Conservation (phyloP, 2,797 vertebrate species). For the Lacerta agilis region DNA sequence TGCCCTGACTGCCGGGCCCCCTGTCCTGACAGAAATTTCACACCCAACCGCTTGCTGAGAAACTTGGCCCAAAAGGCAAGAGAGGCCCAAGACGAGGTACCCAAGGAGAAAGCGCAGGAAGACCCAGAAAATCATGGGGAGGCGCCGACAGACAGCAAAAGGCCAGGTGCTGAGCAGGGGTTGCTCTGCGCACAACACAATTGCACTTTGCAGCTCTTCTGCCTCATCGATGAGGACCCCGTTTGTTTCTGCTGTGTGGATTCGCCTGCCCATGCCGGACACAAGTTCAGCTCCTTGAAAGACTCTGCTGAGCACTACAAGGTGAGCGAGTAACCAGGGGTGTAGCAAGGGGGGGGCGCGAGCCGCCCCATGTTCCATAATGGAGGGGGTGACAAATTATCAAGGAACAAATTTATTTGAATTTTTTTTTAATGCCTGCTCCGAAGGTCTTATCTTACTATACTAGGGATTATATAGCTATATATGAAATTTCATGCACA, state of each 20-base stretch:
- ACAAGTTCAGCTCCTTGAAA: not conserved
- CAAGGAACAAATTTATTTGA: too few relatives aligned
- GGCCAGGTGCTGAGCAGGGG: fast-evolving
- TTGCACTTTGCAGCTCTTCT: not conserved
- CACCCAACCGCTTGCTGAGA: not conserved
- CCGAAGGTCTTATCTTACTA: too few relatives aligned
- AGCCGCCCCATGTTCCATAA: too few relatives aligned
- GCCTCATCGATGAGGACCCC: not conserved
- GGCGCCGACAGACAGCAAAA: too few relatives aligned
- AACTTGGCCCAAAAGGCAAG: not conserved
- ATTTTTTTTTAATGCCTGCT: too few relatives aligned
- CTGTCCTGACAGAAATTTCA: not conserved
- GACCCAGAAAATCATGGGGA: too few relatives aligned
- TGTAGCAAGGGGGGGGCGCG: too few relatives aligned
- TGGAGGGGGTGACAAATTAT: not conserved
- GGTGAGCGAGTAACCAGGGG: not conserved
- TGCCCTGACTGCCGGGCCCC: not conserved
- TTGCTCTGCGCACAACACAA: not conserved
- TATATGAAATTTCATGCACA: too few relatives aligned
- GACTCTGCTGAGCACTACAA: not conserved
- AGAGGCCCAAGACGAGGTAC: not conserved
- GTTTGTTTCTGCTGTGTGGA: not conserved
- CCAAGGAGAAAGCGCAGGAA: too few relatives aligned
- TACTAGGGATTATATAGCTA: too few relatives aligned
- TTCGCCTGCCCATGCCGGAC: not conserved